Evolutionary conservation across 2,797 vertebrate genomes (phyloP), one percentile per base, ranked within the genome.

Genomic region (Sebastes hubbsi): DNA sequence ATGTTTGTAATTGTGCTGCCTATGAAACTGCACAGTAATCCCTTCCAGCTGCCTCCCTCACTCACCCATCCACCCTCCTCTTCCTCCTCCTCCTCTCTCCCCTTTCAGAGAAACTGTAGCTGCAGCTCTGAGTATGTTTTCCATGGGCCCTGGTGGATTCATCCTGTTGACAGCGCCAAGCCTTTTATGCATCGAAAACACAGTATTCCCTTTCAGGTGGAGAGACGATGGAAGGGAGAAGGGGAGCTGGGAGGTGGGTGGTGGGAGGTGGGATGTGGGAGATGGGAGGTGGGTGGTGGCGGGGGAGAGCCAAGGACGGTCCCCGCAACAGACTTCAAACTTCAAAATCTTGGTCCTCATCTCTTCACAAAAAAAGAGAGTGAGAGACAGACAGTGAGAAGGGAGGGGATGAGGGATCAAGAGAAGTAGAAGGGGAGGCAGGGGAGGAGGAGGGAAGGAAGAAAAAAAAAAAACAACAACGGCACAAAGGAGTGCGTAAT

Each of bases 11-110:
- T 90, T 92, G 92, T 93, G 86, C 89, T 87, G 90, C 89, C 87
- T 90, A 92, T 90, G 91, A 91, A 94, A 93, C 90, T 89, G 88
- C 88, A 87, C 84, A 86, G 87, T 94, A 95, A 94, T 94, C 93
- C 93, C 89, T 92, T 93, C 91, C 93, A 94, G 90, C 93, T 94
- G 94, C 93, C 90, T 90, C 89, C 88, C 92, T 92, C 91, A 89
- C 89, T 92, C 91, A 90, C 82, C 73, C 90, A 81, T 74, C 79
- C 84, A 83, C 86, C 90, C 86, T 84, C 78, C 72, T 82, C 87
- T 74, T 82, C 84, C 72, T 79, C 80, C 72, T 79, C 80, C 46
- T 55, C 79, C 88, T 80, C 82, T 74, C 83, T 80, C 89, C 83
- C 75, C 87, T 89, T 90, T 89, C 91, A 87, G 84, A 90, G 91